Evolutionary conservation across 2,797 vertebrate species (phyloP).

Genomic region (Microtus californicus): DNA sequence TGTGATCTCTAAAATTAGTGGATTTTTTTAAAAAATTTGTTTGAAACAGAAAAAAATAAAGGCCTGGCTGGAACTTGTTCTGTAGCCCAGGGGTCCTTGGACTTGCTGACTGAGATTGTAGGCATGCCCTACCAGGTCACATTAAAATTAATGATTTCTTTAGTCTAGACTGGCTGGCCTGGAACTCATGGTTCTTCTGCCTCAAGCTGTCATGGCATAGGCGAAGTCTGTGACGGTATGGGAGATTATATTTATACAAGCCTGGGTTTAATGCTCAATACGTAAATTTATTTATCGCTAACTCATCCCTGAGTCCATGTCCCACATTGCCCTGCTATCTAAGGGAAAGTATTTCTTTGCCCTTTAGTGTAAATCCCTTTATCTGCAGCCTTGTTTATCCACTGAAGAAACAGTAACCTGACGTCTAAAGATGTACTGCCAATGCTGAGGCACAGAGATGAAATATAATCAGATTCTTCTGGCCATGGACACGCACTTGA

Average conservation of each 20-base stretch:
- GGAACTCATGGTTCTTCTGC: background rate
- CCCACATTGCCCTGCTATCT: background rate
- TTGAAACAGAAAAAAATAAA: background rate
- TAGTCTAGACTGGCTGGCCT: background rate
- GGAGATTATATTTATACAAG: background rate
- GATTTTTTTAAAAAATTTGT: background rate
- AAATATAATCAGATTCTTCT: background rate
- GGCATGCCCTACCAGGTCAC: too few relatives aligned
- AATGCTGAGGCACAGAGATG: background rate
- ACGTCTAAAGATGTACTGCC: background rate
- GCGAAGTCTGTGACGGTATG: background rate
- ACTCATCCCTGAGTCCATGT: background rate
- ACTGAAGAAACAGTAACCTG: slow-evolving; percentile 42
- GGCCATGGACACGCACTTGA: background rate
- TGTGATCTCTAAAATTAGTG: background rate
- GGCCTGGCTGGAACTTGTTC: background rate
- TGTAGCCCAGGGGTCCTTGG: background rate
- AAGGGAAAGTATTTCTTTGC: slow-evolving; percentile 1
- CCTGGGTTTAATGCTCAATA: background rate
- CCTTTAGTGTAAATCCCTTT: background rate
- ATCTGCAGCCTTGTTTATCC: slow-evolving; percentile 2
- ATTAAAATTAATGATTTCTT: too few relatives aligned
- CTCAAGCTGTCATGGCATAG: background rate
- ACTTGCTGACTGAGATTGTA: too few relatives aligned
- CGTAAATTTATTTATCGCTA: background rate